Conservation (phyloP, 2,888 invertebrate genomes). For the Adineta ricciae region DNA sequence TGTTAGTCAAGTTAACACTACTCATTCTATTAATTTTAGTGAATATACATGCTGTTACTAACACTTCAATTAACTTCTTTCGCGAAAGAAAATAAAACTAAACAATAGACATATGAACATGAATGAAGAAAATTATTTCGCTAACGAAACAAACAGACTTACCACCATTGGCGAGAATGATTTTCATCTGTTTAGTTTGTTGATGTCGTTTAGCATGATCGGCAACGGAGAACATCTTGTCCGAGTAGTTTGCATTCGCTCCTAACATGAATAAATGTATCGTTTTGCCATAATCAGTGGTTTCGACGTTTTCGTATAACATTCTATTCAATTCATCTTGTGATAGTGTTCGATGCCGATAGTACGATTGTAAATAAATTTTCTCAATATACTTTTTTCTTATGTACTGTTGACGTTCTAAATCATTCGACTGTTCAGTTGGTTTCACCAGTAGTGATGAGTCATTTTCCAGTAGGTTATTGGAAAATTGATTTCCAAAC, state of each 20-base stretch:
- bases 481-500: neutral
- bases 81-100: too few relatives aligned
- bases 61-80: too few relatives aligned
- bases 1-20: too few relatives aligned
- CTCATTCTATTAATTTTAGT: too few relatives aligned
- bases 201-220: slow-evolving; percentile 5
- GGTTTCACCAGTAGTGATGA: neutral
- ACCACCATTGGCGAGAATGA: neutral
- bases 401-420: neutral
- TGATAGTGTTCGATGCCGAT: neutral
- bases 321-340: neutral
- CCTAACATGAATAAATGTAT: neutral
- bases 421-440: neutral
- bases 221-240: neutral
- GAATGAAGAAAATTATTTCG: too few relatives aligned
- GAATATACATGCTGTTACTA: too few relatives aligned
- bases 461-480: neutral
- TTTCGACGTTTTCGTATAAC: neutral
- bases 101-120: too few relatives aligned
- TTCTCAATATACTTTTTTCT: neutral
- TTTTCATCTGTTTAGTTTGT: neutral
- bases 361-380: neutral
- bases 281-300: neutral
- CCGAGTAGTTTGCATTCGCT: neutral
- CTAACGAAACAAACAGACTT: neutral